phyloP scores from a whole-genome alignment of 2,113 vertebrate genomes.

The Sebastes schlegelii region DNA sequence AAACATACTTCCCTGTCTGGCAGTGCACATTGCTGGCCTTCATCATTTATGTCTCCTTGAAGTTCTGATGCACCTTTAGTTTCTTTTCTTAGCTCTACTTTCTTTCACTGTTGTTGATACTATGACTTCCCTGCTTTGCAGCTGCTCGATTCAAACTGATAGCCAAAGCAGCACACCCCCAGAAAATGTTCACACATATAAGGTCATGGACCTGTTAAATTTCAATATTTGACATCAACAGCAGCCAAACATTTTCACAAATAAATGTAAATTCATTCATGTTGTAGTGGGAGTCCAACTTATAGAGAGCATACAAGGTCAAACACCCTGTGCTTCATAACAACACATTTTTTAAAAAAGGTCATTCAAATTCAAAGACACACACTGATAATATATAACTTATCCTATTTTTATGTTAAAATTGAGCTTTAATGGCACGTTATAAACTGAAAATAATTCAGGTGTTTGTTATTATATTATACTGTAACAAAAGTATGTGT shows the following conservation, averaged over 20 bases:
- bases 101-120: background rate
- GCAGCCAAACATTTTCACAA: background rate
- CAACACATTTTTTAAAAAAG: background rate
- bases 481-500: background rate
- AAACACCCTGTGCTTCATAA: background rate
- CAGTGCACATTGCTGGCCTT: background rate
- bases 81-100: background rate
- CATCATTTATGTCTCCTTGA: background rate
- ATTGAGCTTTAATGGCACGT: background rate
- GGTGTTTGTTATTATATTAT: background rate
- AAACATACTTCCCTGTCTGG: conserved; percentile 9
- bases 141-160: background rate
- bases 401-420: background rate
- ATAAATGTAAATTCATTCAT: background rate
- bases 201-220: background rate
- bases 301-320: background rate
- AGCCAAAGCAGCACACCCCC: background rate
- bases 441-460: background rate
- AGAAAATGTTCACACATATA: background rate
- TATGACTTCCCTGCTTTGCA: background rate
- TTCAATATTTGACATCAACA: background rate
- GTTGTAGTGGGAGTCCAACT: background rate
- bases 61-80: background rate
- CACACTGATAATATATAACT: background rate
- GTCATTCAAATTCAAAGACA: background rate